Evolutionary conservation across 2,113 vertebrate species (phyloP).

Genomic region (Helogale parvula): DNA sequence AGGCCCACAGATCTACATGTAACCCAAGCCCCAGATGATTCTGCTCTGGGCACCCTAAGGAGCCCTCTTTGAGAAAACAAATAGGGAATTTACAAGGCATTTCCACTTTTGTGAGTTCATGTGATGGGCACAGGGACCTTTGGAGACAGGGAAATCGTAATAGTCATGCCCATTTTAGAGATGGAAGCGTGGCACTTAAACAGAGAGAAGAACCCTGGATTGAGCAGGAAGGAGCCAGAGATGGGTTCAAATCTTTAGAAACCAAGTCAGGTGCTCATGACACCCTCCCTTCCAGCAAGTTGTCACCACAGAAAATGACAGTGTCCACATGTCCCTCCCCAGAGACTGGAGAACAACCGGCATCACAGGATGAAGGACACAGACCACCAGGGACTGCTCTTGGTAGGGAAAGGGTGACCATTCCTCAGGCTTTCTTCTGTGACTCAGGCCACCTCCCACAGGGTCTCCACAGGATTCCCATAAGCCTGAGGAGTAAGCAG

Average conservation of each 20-base stretch:
- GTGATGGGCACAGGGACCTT: neutral
- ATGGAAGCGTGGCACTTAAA: neutral
- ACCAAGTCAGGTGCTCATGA: neutral
- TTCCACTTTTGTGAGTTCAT: neutral
- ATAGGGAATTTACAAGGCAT: neutral
- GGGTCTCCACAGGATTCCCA: neutral
- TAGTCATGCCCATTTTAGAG: no score
- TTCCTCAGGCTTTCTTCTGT: neutral
- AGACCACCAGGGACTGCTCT: neutral
- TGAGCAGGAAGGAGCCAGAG: neutral
- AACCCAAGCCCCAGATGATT: neutral
- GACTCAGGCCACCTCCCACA: neutral
- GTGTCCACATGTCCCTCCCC: neutral
- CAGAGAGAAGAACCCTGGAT: neutral
- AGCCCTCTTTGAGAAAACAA: neutral
- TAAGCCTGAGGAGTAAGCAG: neutral
- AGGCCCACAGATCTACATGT: no score
- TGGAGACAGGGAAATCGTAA: no score
- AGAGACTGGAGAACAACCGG: neutral
- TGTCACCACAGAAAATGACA: neutral
- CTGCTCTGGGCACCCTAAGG: rapidly evolving
- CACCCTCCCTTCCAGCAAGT: neutral
- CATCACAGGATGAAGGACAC: neutral
- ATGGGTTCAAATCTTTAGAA: neutral
- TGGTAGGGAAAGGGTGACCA: neutral